phyloP scores from a whole-genome alignment of 2,797 vertebrate species.

The Cuniculus paca region DNA sequence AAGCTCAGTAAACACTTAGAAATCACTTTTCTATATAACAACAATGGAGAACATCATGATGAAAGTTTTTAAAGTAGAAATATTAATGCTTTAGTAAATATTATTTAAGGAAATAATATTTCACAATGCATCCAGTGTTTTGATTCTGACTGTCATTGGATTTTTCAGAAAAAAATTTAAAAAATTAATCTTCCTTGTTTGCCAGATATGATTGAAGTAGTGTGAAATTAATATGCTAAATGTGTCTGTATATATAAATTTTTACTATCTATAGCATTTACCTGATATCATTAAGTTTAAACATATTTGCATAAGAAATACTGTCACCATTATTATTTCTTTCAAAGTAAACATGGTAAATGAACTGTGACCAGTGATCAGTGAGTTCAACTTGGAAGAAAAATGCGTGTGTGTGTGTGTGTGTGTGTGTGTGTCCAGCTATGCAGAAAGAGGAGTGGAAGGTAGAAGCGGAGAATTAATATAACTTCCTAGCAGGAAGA shows the following conservation, averaged over 20 bases:
- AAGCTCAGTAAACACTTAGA: conserved; percentile 46
- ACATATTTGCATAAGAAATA: conserved; percentile 49
- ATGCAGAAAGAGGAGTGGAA: neutral
- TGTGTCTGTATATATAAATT: neutral
- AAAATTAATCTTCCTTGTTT: conserved; percentile 40
- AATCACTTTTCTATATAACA: conserved; percentile 31
- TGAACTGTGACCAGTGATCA: conserved; percentile 5
- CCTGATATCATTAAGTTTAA: conserved; percentile 17
- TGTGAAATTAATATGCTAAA: conserved; percentile 26
- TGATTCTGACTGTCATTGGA: conserved; percentile 56
- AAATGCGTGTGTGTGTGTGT: neutral
- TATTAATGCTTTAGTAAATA: conserved; percentile 51
- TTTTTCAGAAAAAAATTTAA: conserved; percentile 53
- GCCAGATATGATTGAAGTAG: conserved; percentile 60
- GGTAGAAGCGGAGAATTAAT: neutral
- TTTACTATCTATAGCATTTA: conserved; percentile 10
- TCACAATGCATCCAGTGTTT: conserved; percentile 46
- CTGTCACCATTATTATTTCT: conserved; percentile 3
- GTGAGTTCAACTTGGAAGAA: conserved; percentile 41
- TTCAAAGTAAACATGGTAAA: conserved; percentile 29
- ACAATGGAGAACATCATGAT: conserved; percentile 24
- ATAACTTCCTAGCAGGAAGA: neutral
- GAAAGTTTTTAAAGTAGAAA: conserved; percentile 27
- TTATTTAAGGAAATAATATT: conserved; percentile 57
- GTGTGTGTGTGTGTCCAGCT: neutral